These are phyloP conservation scores for Heterotis niloticus DNA, from an alignment of 2,113 vertebrate genomes.

Conservation along the genomic window DNA sequence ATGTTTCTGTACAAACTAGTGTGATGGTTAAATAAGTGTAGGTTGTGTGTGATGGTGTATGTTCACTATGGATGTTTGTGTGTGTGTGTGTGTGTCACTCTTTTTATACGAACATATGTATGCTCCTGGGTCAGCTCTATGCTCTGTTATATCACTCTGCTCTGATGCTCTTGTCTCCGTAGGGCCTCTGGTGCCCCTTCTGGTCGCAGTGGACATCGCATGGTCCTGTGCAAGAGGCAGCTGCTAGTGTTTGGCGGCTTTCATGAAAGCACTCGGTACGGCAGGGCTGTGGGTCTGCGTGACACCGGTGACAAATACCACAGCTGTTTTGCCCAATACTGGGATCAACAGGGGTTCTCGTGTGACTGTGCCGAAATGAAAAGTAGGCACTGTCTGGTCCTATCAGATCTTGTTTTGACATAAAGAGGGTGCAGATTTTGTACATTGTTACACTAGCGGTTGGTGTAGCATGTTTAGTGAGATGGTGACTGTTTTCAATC, in stretches of 20 bases:
- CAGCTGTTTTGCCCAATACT: no score
- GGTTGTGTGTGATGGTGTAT: background rate
- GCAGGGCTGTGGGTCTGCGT: background rate
- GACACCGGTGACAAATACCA: no score
- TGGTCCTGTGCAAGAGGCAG: conserved; percentile 83
- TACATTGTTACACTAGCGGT: no score
- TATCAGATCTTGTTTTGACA: no score
- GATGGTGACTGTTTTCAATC: no score
- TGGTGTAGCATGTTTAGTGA: no score
- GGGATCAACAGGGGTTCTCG: no score
- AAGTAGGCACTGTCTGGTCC: no score
- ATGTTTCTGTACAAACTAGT: background rate
- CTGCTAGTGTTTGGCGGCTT: conserved; percentile 91
- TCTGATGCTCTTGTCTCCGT: conserved; percentile 28
- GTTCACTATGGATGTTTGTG: no score
- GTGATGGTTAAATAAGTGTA: background rate
- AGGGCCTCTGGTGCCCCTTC: conserved; percentile 85
- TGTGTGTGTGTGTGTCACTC: conserved; percentile 19
- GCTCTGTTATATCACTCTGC: background rate
- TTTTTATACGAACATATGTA: background rate
- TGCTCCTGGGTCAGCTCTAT: background rate
- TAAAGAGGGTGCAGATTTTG: no score
- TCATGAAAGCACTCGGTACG: conserved; percentile 84
- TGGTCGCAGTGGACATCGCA: conserved; percentile 88
- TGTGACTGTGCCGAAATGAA: no score